Evolutionary conservation across 1,140 invertebrate genomes (phyloP).

Genomic region (Heliconius hewitsoni): DNA sequence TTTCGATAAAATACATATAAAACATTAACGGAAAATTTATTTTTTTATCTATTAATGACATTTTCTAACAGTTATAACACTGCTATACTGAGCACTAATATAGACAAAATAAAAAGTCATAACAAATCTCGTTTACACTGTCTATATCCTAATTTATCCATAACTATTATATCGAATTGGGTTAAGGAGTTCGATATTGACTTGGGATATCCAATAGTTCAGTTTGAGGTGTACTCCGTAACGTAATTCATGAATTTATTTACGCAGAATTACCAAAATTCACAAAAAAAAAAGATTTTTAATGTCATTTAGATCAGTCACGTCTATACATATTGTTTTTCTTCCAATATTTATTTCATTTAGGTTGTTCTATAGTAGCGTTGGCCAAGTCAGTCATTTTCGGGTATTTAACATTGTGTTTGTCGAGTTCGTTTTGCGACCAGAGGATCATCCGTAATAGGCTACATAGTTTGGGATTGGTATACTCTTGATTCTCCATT

Average conservation of each 20-base stretch:
- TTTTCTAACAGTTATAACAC: too few relatives aligned
- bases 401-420: slow-evolving; percentile 95
- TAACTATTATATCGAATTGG: too few relatives aligned
- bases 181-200: too few relatives aligned
- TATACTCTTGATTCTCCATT: slow-evolving; percentile 93
- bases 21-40: too few relatives aligned
- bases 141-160: too few relatives aligned
- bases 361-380: slow-evolving; percentile 89
- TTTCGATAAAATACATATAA: too few relatives aligned
- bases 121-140: too few relatives aligned
- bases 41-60: too few relatives aligned
- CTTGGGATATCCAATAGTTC: too few relatives aligned
- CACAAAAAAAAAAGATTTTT: neutral
- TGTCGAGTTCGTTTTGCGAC: slow-evolving; percentile 97
- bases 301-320: slow-evolving; percentile 24
- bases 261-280: neutral
- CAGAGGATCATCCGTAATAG: slow-evolving; percentile 96
- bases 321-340: slow-evolving; percentile 35
- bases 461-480: slow-evolving; percentile 94
- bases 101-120: too few relatives aligned
- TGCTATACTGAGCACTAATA: too few relatives aligned
- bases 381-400: slow-evolving; percentile 94
- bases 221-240: neutral
- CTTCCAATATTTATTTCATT: slow-evolving; percentile 73
- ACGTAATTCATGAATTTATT: neutral